Evolutionary conservation across 1,140 invertebrate genomes (phyloP).

Genomic region (Mactra quadrangularis): DNA sequence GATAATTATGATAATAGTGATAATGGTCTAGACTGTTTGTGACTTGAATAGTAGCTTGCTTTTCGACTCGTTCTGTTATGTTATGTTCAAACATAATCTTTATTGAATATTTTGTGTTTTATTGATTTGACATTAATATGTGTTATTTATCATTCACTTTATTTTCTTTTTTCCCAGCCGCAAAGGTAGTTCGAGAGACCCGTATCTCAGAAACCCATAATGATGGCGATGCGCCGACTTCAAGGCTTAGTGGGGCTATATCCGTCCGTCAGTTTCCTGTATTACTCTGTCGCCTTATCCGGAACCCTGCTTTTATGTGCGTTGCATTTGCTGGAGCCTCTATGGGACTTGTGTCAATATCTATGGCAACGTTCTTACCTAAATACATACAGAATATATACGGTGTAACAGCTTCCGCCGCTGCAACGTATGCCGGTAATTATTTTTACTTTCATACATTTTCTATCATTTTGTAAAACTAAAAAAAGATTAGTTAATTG

Average conservation of each 20-base stretch:
- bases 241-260: conserved; percentile 29
- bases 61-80: too few relatives aligned
- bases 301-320: conserved; percentile 91
- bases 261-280: conserved; percentile 47
- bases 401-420: conserved; percentile 88
- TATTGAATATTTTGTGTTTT: not conserved
- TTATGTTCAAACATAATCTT: not conserved
- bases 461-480: too few relatives aligned
- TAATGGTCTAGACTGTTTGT: too few relatives aligned
- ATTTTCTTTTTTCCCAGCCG: conserved; percentile 50
- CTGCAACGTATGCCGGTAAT: conserved; percentile 90
- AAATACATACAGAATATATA: conserved; percentile 93
- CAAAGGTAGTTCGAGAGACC: conserved; percentile 76
- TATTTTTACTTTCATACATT: too few relatives aligned
- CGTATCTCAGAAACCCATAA: conserved; percentile 89
- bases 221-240: conserved; percentile 6
- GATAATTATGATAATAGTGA: too few relatives aligned
- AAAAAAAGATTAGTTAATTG: too few relatives aligned
- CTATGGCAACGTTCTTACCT: conserved; percentile 91
- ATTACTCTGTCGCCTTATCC: conserved; percentile 84
- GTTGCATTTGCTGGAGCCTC: conserved; percentile 89
- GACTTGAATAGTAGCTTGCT: too few relatives aligned
- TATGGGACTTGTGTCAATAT: conserved; percentile 90
- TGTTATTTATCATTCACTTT: too few relatives aligned
- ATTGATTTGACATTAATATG: too few relatives aligned